These are phyloP conservation scores for Alviniconcha marisindica DNA, from an alignment of 1,140 invertebrate genomes.

Conservation along the genomic window DNA sequence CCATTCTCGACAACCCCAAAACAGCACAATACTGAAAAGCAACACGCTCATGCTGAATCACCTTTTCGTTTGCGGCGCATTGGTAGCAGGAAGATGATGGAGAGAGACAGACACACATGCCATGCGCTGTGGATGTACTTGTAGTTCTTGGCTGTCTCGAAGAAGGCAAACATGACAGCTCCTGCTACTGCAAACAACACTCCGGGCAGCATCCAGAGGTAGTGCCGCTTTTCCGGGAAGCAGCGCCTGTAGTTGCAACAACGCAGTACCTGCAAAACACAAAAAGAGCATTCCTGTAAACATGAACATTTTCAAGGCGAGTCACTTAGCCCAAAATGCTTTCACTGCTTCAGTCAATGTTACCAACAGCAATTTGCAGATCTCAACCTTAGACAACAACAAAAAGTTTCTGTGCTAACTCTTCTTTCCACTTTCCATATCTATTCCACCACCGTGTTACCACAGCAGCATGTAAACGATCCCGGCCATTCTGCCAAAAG, in stretches of 20 bases:
- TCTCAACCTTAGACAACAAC: too few relatives aligned
- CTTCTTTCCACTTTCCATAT: too few relatives aligned
- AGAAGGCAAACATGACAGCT: conserved; percentile 87
- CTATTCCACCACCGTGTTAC: too few relatives aligned
- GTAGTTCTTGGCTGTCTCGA: conserved; percentile 85
- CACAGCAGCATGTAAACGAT: too few relatives aligned
- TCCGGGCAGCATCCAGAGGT: conserved; percentile 84
- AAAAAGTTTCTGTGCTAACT: too few relatives aligned
- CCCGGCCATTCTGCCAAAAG: too few relatives aligned
- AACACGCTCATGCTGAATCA: conserved; percentile 31
- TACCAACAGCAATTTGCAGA: too few relatives aligned
- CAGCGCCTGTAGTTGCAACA: conserved; percentile 10
- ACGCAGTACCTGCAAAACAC: background rate
- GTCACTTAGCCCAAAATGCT: too few relatives aligned
- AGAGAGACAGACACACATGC: conserved; percentile 87
- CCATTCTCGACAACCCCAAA: background rate
- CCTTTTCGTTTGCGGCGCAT: conserved; percentile 44
- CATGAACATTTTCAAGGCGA: too few relatives aligned
- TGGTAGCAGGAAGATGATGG: conserved; percentile 89
- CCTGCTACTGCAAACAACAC: conserved; percentile 84
- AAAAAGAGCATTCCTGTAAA: too few relatives aligned
- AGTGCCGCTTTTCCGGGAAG: conserved; percentile 56
- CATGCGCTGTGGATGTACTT: conserved; percentile 91
- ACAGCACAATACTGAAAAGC: background rate
- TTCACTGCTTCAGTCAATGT: too few relatives aligned